Evolutionary conservation across 2,888 invertebrate genomes (phyloP).

Genomic region (Apodemia hepburni): DNA sequence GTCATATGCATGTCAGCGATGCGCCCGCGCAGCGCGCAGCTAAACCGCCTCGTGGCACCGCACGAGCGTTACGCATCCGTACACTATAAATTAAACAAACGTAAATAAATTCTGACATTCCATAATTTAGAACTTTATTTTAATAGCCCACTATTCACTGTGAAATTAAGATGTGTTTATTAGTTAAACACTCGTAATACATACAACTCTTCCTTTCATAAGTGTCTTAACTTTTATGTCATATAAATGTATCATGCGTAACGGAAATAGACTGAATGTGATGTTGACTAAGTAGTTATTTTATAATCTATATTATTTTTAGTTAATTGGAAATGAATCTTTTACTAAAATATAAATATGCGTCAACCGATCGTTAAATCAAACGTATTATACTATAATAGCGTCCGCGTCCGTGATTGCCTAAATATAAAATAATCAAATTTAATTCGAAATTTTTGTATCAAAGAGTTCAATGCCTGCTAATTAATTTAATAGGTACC

Average conservation of each 20-base stretch:
- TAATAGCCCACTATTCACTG: constrained; percentile 75
- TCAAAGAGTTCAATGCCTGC: too few relatives aligned
- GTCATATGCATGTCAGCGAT: constrained; percentile 62
- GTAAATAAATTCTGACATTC: constrained; percentile 74
- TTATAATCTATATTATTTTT: constrained; percentile 2
- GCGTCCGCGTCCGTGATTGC: too few relatives aligned
- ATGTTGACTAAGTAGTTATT: background rate
- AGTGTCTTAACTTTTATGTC: constrained; percentile 25
- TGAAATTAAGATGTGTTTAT: constrained; percentile 78
- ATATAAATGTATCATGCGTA: constrained; percentile 10
- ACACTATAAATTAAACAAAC: constrained; percentile 66
- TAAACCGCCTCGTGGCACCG: constrained; percentile 19
- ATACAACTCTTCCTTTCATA: constrained; percentile 68
- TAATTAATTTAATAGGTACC: too few relatives aligned
- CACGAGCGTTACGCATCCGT: constrained; percentile 50
- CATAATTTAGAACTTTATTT: constrained; percentile 77
- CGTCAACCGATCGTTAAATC: too few relatives aligned
- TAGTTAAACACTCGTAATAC: constrained; percentile 66
- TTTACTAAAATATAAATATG: background rate
- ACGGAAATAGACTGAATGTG: constrained; percentile 6
- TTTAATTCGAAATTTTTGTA: too few relatives aligned
- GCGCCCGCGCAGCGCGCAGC: constrained; percentile 37
- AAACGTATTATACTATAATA: too few relatives aligned
- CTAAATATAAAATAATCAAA: too few relatives aligned
- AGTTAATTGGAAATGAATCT: background rate